Percentiles rank a stretch among this genome's conserved stretches.
Evolutionary conservation across 2,888 invertebrate genomes (phyloP).

Genomic region (Polylopha cassiicola): DNA sequence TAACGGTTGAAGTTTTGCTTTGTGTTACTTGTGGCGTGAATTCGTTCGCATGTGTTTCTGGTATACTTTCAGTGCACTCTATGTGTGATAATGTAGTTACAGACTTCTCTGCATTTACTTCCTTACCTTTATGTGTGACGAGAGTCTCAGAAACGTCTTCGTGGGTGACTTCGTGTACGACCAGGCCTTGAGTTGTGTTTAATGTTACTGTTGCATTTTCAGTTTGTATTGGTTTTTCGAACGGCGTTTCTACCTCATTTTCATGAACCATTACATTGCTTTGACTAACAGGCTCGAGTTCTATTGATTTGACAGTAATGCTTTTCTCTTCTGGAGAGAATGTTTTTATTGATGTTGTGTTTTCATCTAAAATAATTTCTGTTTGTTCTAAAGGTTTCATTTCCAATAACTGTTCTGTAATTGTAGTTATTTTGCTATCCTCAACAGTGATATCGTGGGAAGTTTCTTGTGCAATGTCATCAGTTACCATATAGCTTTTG

Average conservation of each 20-base stretch:
- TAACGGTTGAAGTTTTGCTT: slow-evolving; percentile 42
- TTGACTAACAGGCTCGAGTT: slow-evolving; percentile 45
- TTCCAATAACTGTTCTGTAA: slow-evolving; percentile 49
- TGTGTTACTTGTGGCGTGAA: slow-evolving; percentile 38
- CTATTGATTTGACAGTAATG: slow-evolving; percentile 35
- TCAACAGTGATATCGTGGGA: slow-evolving; percentile 53
- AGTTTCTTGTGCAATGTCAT: slow-evolving; percentile 58
- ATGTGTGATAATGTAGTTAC: slow-evolving; percentile 53
- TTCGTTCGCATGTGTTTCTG: slow-evolving; percentile 45
- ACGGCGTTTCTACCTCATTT: slow-evolving; percentile 40
- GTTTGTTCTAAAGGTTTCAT: slow-evolving; percentile 48
- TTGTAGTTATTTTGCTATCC: slow-evolving; percentile 54
- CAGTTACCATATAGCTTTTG: slow-evolving; percentile 44
- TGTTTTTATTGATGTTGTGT: slow-evolving; percentile 30
- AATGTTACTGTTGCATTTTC: slow-evolving; percentile 45
- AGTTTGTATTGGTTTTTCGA: slow-evolving; percentile 29
- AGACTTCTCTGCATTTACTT: slow-evolving; percentile 45
- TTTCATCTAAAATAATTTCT: slow-evolving; percentile 48
- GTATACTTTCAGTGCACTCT: slow-evolving; percentile 57
- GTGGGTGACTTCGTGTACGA: slow-evolving; percentile 55
- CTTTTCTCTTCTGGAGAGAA: slow-evolving; percentile 31
- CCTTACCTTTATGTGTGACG: slow-evolving; percentile 35
- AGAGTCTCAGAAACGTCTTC: slow-evolving; percentile 46
- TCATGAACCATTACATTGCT: slow-evolving; percentile 47
- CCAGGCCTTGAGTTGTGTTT: slow-evolving; percentile 47